Base-by-base conservation (phyloP, 2,797 vertebrate species). In the Caiman crocodilus region DNA sequence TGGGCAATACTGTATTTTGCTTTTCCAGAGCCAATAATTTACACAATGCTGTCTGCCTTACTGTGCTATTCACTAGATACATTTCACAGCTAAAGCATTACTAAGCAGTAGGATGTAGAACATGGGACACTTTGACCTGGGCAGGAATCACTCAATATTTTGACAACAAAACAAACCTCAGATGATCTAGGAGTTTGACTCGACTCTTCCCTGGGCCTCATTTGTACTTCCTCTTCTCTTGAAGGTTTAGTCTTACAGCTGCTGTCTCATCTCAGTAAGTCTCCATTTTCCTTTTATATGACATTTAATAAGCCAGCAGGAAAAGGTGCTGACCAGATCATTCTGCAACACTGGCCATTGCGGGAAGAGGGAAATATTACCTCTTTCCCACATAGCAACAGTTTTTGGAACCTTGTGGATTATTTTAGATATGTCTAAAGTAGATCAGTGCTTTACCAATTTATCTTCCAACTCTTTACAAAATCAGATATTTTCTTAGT, bases 61-160 rank as follows among this genome's bases (percentile, higher is more conserved):
- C 14, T 14, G 20, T 28, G 23, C 0, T 16, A 21, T 79, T 58
- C 32, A 76, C 18, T 9, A 1, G 5, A 0, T 57, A 2, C 30
- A 77, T 88, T 80, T 76, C 5, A 6, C 25, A 77, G 61, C 4
- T 71, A 50, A 85, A 88, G 76, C 18, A 56, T 50, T 79, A 25
- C 55, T 35, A 69, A 76, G 25, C 61, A 73, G 55, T 2, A 1
- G 4, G 12, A 95, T 42, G n/a, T 28, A 77, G 23, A 42, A 79
- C 15, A 16, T 15, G 16, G 25, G 42, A 6, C 32, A 50, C 26
- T 20, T 63, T 86, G 60, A 85, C 50, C 20, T 35, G 23, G 18
- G 9, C 60, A 90, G 30, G 92, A 67, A 61, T 77, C 60, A 71
- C 20, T 30, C n/a, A 14, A 79, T 83, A 30, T 67, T 91, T 88